Evolutionary conservation across 2,888 invertebrate species (phyloP).

Genomic region (Dolichomitus sp.): DNA sequence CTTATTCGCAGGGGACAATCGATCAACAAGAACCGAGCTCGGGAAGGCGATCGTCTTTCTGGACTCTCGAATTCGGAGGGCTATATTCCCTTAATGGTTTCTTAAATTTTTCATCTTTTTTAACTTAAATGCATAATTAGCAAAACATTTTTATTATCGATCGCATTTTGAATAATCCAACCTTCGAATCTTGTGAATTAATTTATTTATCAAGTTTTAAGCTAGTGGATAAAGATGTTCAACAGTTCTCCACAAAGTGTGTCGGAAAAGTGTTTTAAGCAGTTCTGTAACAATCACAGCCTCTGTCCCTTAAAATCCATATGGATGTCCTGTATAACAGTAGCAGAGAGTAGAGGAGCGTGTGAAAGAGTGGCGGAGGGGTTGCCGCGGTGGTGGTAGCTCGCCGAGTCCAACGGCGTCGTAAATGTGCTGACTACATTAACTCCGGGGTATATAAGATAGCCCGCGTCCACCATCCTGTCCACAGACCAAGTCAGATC

Average conservation of each 20-base stretch:
- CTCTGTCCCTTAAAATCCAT: constrained; percentile 77
- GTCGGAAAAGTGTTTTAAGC: background rate
- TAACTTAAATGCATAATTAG: background rate
- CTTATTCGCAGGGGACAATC: constrained; percentile 46
- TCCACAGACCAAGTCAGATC: constrained; percentile 84
- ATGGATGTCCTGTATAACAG: constrained; percentile 80
- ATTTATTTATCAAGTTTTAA: background rate
- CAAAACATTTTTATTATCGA: too few relatives aligned
- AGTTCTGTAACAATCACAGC: background rate
- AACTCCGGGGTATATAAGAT: constrained; percentile 83
- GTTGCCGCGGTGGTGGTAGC: constrained; percentile 36
- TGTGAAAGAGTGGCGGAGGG: constrained; percentile 27
- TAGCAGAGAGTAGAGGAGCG: constrained; percentile 1
- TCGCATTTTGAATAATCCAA: too few relatives aligned
- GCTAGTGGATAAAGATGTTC: background rate
- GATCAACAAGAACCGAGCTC: constrained; percentile 15
- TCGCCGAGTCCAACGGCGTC: constrained; percentile 73
- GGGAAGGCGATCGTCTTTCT: background rate
- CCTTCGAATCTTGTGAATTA: too few relatives aligned
- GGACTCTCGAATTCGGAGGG: constrained; percentile 5
- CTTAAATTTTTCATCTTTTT: background rate
- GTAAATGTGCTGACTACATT: constrained; percentile 86
- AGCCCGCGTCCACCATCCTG: constrained; percentile 80
- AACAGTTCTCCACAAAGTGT: background rate
- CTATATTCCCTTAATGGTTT: background rate